Percentiles rank a stretch among this genome's conserved stretches.
phyloP scores from a whole-genome alignment of 2,797 vertebrate genomes.

The Brachyrhaphis roseni region DNA sequence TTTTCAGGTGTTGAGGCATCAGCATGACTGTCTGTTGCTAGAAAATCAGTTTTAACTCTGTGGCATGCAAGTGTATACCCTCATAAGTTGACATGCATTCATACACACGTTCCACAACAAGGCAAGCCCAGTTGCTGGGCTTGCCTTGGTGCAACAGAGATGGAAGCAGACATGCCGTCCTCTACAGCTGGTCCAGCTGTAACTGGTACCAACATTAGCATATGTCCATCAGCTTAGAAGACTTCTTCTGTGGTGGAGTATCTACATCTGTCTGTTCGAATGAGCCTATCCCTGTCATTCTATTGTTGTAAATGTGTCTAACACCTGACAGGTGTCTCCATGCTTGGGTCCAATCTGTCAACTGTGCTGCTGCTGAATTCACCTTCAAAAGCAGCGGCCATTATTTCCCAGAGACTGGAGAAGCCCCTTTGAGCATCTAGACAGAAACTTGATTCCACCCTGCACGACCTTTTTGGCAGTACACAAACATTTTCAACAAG shows the following conservation, averaged over 20 bases:
- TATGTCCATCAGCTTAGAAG: conserved; percentile 51
- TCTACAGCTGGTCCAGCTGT: conserved; percentile 64
- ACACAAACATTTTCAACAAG: conserved; percentile 29
- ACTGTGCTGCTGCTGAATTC: conserved; percentile 58
- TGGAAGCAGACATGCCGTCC: conserved; percentile 23
- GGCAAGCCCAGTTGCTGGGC: conserved; percentile 31
- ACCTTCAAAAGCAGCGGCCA: conserved; percentile 46
- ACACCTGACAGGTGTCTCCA: conserved; percentile 71
- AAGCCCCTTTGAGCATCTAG: conserved; percentile 26
- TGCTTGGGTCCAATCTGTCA: conserved; percentile 69
- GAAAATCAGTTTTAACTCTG: conserved; percentile 20
- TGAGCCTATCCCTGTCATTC: conserved; percentile 48
- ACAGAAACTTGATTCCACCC: conserved; percentile 28
- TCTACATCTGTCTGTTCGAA: conserved; percentile 63
- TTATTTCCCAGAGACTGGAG: conserved; percentile 57
- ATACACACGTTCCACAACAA: conserved; percentile 26
- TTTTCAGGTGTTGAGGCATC: conserved; percentile 21
- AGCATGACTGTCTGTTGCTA: conserved; percentile 39
- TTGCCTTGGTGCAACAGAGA: conserved; percentile 28
- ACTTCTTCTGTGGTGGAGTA: conserved; percentile 33
- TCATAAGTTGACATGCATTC: conserved; percentile 17
- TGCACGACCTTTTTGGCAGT: conserved; percentile 39
- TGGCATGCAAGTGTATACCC: conserved; percentile 24
- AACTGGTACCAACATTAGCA: conserved; percentile 74
- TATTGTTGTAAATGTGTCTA: conserved; percentile 66